Evolutionary conservation across 1,140 invertebrate species (phyloP).

Genomic region (Stenopsyche tienmushanensis): DNA sequence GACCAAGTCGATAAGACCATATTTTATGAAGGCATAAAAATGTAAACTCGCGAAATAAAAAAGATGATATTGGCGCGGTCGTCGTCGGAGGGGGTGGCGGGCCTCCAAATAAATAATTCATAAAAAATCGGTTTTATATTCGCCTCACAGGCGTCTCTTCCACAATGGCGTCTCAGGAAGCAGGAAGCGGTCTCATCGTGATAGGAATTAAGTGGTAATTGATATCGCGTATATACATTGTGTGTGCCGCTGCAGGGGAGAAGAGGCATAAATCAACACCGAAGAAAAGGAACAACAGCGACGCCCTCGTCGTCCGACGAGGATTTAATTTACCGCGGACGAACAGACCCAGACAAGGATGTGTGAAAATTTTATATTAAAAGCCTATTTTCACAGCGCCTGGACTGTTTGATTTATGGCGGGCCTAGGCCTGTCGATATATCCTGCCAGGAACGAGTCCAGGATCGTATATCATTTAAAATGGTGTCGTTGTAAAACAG

Average conservation of each 20-base stretch:
- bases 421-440: too few relatives aligned
- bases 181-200: conserved; percentile 7
- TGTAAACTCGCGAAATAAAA: conserved; percentile 38
- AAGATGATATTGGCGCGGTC: conserved; percentile 26
- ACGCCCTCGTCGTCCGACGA: not conserved
- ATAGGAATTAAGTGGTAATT: conserved; percentile 6
- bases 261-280: conserved; percentile 23
- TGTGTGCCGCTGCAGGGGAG: not conserved
- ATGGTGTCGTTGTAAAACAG: too few relatives aligned
- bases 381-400: too few relatives aligned
- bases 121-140: conserved; percentile 32
- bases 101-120: conserved; percentile 38
- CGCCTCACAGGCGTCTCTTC: conserved; percentile 8
- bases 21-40: conserved; percentile 37
- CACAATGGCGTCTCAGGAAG: not conserved
- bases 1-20: conserved; percentile 22
- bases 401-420: too few relatives aligned
- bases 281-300: not conserved
- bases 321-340: too few relatives aligned
- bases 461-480: too few relatives aligned
- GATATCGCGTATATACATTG: conserved; percentile 5
- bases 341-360: too few relatives aligned
- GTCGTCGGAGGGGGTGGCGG: conserved; percentile 7
- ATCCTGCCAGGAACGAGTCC: too few relatives aligned
- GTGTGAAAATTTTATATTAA: too few relatives aligned